Conservation (phyloP, 2,888 invertebrate genomes). For the Salticus scenicus region DNA sequence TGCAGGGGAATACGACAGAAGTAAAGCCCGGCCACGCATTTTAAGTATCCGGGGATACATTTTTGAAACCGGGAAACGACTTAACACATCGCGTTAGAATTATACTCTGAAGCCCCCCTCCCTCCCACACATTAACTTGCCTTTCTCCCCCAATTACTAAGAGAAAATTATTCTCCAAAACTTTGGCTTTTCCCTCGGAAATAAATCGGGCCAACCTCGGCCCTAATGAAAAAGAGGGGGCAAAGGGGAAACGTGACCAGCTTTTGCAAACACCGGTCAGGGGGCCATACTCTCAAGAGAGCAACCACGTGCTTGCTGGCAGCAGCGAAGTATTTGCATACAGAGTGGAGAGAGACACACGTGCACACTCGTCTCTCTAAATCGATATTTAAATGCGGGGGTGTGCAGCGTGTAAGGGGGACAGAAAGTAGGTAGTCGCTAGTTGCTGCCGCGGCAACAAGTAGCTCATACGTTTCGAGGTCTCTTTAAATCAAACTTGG, state of each 20-base stretch:
- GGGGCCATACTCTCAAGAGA: slow-evolving; percentile 19
- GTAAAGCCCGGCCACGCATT: neutral
- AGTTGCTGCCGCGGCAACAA: slow-evolving; percentile 41
- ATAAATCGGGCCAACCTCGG: slow-evolving; percentile 10
- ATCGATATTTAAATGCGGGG: slow-evolving; percentile 64
- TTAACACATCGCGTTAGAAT: slow-evolving; percentile 19
- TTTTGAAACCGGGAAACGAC: slow-evolving; percentile 13
- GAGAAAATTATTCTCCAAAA: slow-evolving; percentile 13
- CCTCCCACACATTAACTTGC: neutral
- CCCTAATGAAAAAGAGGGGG: slow-evolving; percentile 48
- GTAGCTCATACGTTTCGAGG: slow-evolving; percentile 11
- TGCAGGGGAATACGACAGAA: neutral
- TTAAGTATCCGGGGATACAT: slow-evolving; percentile 17
- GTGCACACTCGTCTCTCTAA: slow-evolving; percentile 54
- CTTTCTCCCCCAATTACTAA: neutral
- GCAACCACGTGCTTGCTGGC: slow-evolving; percentile 48
- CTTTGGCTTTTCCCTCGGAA: neutral
- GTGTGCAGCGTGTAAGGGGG: slow-evolving; percentile 2
- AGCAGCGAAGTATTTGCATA: slow-evolving; percentile 51
- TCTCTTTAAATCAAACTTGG: neutral
- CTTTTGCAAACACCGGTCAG: slow-evolving; percentile 42
- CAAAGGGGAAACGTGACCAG: slow-evolving; percentile 39
- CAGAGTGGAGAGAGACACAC: slow-evolving; percentile 36
- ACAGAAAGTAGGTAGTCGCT: neutral
- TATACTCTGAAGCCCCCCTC: neutral